Percentiles rank a stretch among this genome's conserved stretches.
Conservation (phyloP, 1,140 invertebrate genomes). For the Sinonovacula constricta region DNA sequence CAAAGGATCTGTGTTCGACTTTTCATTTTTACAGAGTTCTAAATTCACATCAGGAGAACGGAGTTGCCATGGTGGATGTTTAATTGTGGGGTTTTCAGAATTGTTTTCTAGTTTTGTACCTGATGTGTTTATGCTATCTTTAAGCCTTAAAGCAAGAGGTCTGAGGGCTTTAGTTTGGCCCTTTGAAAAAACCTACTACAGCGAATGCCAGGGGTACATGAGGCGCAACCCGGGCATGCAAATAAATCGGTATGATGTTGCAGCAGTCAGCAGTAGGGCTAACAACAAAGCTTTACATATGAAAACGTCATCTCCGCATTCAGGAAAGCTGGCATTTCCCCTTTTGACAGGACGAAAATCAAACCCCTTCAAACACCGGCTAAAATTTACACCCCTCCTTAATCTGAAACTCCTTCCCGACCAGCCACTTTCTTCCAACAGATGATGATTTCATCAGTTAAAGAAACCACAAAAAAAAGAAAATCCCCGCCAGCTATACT, state of each 20-base stretch:
- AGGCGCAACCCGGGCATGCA: neutral
- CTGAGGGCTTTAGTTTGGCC: no score
- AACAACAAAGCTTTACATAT: neutral
- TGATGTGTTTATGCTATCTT: no score
- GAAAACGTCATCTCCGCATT: slow-evolving; percentile 21
- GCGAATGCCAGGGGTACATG: neutral
- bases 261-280: neutral
- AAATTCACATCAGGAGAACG: no score
- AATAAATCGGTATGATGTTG: neutral
- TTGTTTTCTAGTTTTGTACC: no score
- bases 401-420: neutral
- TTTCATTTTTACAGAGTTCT: no score
- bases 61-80: no score
- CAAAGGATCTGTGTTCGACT: no score
- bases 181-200: neutral
- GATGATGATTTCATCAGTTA: slow-evolving; percentile 2
- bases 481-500: neutral
- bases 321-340: slow-evolving; percentile 16
- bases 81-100: no score
- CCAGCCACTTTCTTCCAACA: neutral
- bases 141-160: no score
- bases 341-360: neutral
- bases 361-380: neutral
- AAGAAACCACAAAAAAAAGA: neutral
- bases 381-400: neutral